phyloP scores from a whole-genome alignment of 2,888 invertebrate genomes.

The Xestoiulus laeticollis region DNA sequence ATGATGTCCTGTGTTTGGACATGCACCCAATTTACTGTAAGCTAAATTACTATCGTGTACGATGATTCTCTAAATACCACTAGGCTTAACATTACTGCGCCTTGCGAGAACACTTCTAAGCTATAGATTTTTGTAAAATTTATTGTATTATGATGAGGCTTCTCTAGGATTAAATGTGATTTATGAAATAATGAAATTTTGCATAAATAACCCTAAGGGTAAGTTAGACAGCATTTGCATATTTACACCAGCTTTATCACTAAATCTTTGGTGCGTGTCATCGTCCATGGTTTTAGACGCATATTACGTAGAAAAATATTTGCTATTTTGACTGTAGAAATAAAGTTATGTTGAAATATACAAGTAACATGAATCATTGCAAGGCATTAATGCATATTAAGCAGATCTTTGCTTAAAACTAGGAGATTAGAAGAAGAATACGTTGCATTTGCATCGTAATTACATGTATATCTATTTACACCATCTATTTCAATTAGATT shows the following conservation, averaged over 20 bases:
- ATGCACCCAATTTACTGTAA: background rate
- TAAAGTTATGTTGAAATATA: background rate
- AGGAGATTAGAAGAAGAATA: too few species aligned
- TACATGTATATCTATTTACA: too few species aligned
- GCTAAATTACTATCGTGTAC: background rate
- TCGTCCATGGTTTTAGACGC: background rate
- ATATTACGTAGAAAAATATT: background rate
- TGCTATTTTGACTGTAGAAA: slow-evolving; percentile 7
- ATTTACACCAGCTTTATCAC: background rate
- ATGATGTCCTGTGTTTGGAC: background rate
- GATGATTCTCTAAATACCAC: background rate
- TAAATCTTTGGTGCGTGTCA: background rate
- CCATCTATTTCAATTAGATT: too few species aligned
- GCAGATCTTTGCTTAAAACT: too few species aligned
- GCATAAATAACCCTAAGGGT: background rate
- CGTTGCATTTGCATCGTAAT: too few species aligned
- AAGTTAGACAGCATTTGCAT: slow-evolving; percentile 6
- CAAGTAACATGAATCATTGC: background rate
- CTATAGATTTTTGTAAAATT: background rate
- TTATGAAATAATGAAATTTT: slow-evolving; percentile 6
- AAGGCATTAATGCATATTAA: background rate
- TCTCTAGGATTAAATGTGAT: background rate
- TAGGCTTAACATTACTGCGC: background rate
- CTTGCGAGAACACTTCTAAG: background rate
- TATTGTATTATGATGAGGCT: slow-evolving; percentile 8